Evolutionary conservation across 1,140 invertebrate genomes (phyloP).

Genomic region (Drosophila seguyi): DNA sequence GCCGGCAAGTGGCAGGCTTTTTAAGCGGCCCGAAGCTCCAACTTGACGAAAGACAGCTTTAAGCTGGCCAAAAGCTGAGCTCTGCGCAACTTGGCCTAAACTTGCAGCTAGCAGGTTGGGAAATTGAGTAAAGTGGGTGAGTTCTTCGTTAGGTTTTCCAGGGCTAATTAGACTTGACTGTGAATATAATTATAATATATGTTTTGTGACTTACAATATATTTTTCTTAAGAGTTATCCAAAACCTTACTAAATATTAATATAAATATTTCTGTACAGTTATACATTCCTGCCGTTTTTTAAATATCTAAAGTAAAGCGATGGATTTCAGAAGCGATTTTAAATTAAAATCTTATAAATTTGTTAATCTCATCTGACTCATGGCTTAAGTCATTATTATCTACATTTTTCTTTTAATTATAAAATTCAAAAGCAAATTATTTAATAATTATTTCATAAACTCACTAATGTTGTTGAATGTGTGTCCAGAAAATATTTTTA

Average conservation of each 20-base stretch:
- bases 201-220: not conserved
- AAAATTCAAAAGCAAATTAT: not conserved
- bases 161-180: not conserved
- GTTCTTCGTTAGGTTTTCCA: not conserved
- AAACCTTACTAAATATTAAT: not conserved
- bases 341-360: not conserved
- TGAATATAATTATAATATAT: not conserved
- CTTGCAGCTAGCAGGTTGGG: not conserved
- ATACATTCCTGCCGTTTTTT: no score
- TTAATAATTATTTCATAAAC: not conserved
- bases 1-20: slow-evolving; percentile 60
- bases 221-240: not conserved
- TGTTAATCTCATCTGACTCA: no score
- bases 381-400: no score
- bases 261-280: not conserved
- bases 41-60: slow-evolving; percentile 39
- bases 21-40: slow-evolving; percentile 48
- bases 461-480: no score
- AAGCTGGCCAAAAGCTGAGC: slow-evolving; percentile 26
- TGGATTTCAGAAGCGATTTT: no score
- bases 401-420: not conserved
- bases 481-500: not conserved
- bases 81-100: slow-evolving; percentile 2
- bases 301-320: no score
- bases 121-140: not conserved